A percentile compares a stretch with the other conserved stretches of the same genome.
Evolutionary conservation across 2,888 invertebrate species (phyloP).

Genomic region (Sarcophaga rosellei): DNA sequence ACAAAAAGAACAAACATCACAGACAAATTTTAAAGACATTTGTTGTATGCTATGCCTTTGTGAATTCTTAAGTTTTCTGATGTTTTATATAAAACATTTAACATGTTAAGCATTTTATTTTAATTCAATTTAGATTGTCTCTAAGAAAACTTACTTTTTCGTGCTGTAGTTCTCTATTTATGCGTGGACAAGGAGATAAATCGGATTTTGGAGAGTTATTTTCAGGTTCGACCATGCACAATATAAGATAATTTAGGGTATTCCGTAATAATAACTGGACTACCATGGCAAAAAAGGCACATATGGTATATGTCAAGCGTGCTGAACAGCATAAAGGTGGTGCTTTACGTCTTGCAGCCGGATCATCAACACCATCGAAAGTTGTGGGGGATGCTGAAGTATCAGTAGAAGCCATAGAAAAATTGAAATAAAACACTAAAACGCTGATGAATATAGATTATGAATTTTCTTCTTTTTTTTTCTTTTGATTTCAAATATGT

Average conservation of each 20-base stretch:
- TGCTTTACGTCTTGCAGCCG: constrained; percentile 30
- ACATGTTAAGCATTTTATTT: too few relatives aligned
- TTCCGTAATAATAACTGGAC: constrained; percentile 81
- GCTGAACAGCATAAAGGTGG: constrained; percentile 77
- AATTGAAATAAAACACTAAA: constrained; percentile 16
- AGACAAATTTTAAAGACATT: too few relatives aligned
- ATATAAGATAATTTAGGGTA: constrained; percentile 83
- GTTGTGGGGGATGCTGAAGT: neutral
- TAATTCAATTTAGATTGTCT: too few relatives aligned
- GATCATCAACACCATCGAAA: constrained; percentile 60
- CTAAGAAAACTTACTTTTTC: too few relatives aligned
- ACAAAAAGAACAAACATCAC: too few relatives aligned
- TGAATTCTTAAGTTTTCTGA: too few relatives aligned
- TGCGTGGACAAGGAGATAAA: too few relatives aligned
- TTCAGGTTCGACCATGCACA: constrained; percentile 82
- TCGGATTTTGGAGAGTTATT: constrained; percentile 40
- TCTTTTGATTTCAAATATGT: too few relatives aligned
- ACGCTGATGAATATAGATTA: constrained; percentile 9
- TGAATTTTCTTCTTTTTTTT: too few relatives aligned
- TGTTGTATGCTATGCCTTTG: too few relatives aligned
- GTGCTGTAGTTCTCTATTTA: too few relatives aligned
- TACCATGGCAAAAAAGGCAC: constrained; percentile 78
- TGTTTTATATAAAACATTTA: too few relatives aligned
- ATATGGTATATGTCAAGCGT: constrained; percentile 78
- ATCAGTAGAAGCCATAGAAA: constrained; percentile 46